Evolutionary conservation across 2,113 vertebrate species (phyloP), one percentile per base, ranked within the genome.

Genomic region (Perca flavescens): DNA sequence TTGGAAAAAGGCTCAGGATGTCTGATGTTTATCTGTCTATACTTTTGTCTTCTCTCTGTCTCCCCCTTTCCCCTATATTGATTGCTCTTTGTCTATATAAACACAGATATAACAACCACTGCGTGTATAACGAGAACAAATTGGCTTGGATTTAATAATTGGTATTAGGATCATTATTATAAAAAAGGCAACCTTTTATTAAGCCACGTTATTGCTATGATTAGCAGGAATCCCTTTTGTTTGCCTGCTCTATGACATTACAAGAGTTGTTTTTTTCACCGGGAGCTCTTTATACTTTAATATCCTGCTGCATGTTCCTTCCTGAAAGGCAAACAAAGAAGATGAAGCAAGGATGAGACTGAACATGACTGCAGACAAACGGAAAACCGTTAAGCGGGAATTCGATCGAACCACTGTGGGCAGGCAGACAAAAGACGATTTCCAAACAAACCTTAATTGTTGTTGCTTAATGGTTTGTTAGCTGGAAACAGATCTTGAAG

Each of bases 291-390:
- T 40, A 83, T 82, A 64, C 89, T 78, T 84, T 80, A 88, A 91
- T 89, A 88, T 93, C 84, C 89, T 77, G 86, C 80, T 75, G 28
- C 34, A 56, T 70, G 74, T 82, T 79, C 80, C 88, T 84, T 88
- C 84, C 80, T 87, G 80, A 74, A 82, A 88, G 85, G 88, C 65
- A 85, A 88, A 86, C 75, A 84, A 17, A 75, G 56, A 22, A 1
- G 5, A 0, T 16, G 43, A 28, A 16, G 53, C 21, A 5, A 46
- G 56, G 54, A 63, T 66, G 54, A 78, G 53, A 86, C 47, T 34
- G 28, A 83, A 73, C 70, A 75, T 50, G 49, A 66, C 15, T n/a
- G 1, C 31, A 61, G 56, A 81, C 49, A 47, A 46, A 52, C 40
- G 22, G 47, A 52, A 64, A 67, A 72, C 54, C 5, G 0, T 63